Base-by-base conservation (phyloP, 2,888 invertebrate species). In the Sminthurinus aureus region DNA sequence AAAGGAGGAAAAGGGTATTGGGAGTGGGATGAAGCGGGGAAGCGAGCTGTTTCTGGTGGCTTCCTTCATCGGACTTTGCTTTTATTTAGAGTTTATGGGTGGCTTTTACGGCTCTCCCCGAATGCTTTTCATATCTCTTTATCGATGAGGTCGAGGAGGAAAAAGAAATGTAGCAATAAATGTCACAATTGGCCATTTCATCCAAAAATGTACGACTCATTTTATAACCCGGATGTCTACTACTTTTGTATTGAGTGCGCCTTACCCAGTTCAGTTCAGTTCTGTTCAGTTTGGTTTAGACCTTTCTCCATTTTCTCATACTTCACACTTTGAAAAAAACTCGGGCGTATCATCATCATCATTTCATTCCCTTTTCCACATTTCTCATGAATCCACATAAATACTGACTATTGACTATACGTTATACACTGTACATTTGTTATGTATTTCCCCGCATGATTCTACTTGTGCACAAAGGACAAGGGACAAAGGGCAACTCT, bases 131-230 rank as follows among this genome's bases (percentile, higher is more conserved):
- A 82, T 82, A 82, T 82, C 77, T 77, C 69, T 69, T 64, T 76
- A 76, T 82, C 82, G 50, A 79, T 79, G 79, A 67, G 79, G 79
- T 77, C 66, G 50, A 67, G 26, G 12, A 66, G 77, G 79, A 20
- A 58, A 79, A 79, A 83, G 83, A 79, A 83, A 83, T 83, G 83
- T 66, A 38, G 69, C 52, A 73, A 83, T 83, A 83, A 83, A 83
- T 83, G 83, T 83, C 83, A 83, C 38, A 79, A 79, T 79, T 79
- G 83, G 79, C 83, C 83, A 74, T 83, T 83, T 66, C 74, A 79
- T 74, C 79, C 15, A 79, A 79, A 78, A 83, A 83, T 83, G 58
- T 73, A 74, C 66, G 83, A 83, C 74, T 79, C 79, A 79, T 79
- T 79, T 79, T 79, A 64, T 67, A 67, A 24, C 66, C 38, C 67